Conservation (phyloP, 2,888 invertebrate genomes). For the Tenthredo notha region DNA sequence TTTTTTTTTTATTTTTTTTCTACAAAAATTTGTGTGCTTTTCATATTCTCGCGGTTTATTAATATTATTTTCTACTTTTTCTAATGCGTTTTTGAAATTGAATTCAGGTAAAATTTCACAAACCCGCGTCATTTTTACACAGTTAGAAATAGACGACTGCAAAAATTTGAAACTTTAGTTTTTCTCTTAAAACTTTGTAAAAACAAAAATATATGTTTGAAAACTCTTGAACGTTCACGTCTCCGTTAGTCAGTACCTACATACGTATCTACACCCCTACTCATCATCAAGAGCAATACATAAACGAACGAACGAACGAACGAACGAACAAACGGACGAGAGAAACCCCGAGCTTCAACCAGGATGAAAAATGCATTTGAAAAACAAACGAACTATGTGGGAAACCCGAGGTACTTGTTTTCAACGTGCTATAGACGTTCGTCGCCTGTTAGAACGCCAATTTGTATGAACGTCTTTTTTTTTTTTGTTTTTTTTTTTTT, state of each 20-base stretch:
- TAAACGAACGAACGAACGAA: not conserved
- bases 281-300: not conserved
- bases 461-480: not conserved
- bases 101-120: not conserved
- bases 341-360: not conserved
- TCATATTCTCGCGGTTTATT: not conserved
- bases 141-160: slow-evolving; percentile 8
- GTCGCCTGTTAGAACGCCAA: not conserved
- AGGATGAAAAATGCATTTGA: slow-evolving; percentile 35
- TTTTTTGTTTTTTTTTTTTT: not conserved
- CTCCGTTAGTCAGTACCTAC: not conserved
- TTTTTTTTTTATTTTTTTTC: no score
- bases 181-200: not conserved
- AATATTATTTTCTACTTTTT: not conserved
- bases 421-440: not conserved
- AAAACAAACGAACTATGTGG: slow-evolving; percentile 18
- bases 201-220: not conserved
- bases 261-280: not conserved
- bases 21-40: not conserved
- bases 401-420: not conserved
- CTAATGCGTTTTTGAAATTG: not conserved
- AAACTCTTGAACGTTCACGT: not conserved
- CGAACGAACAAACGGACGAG: slow-evolving; percentile 3
- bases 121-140: not conserved
- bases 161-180: not conserved